Conservation (phyloP, 2,888 invertebrate genomes). For the Leistus spinibarbis region DNA sequence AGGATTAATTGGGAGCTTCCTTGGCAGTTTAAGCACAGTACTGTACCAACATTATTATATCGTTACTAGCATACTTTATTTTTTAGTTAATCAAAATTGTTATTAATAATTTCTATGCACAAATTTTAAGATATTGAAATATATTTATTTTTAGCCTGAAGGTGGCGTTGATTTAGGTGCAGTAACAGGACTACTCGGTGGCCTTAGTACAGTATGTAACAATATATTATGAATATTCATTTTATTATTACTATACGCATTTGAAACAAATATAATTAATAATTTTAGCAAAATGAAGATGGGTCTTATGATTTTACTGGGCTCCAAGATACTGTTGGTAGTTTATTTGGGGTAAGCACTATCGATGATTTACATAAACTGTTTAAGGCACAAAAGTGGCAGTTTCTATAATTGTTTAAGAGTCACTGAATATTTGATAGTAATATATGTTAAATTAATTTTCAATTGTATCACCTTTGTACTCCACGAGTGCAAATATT, state of each 20-base stretch:
- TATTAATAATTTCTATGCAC: not conserved
- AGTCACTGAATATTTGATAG: too few relatives aligned
- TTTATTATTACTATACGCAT: not conserved
- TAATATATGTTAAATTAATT: not conserved
- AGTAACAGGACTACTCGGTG: constrained; percentile 54
- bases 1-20: constrained; percentile 54
- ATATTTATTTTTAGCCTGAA: constrained; percentile 51
- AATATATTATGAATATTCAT: not conserved
- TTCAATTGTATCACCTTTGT: not conserved
- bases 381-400: too few relatives aligned
- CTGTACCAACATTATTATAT: too few relatives aligned
- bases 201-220: constrained; percentile 53
- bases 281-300: constrained; percentile 54
- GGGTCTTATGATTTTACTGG: constrained; percentile 56
- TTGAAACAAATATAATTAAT: not conserved
- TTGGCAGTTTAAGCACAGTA: constrained; percentile 55
- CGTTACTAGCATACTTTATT: too few relatives aligned
- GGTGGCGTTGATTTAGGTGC: constrained; percentile 56
- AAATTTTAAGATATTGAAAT: too few relatives aligned
- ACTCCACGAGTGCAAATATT: too few relatives aligned
- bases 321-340: constrained; percentile 53
- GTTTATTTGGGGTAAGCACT: constrained; percentile 54
- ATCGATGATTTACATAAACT: not conserved
- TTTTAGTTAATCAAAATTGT: too few relatives aligned
- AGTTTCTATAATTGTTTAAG: too few relatives aligned